These are phyloP conservation scores for Neodiprion pinetum DNA, from an alignment of 1,140 invertebrate species.

Conservation along the genomic window DNA sequence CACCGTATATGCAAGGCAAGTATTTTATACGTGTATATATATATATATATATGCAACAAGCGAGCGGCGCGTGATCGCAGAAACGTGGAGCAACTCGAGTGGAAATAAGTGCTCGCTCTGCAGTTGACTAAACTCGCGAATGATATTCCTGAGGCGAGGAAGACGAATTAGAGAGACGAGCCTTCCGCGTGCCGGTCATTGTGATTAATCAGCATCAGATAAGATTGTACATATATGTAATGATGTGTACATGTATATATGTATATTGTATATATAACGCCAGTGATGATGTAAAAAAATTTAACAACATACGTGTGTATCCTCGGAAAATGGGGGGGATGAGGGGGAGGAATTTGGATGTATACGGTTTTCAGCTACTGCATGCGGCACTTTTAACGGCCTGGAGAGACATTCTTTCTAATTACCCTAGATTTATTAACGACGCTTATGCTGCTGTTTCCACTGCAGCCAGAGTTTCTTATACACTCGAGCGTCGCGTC, in stretches of 20 bases:
- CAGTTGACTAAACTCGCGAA: not conserved
- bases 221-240: not conserved
- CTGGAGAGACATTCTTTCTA: constrained; percentile 39
- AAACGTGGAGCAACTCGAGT: not conserved
- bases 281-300: not conserved
- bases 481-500: not conserved
- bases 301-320: not conserved
- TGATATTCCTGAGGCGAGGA: not conserved
- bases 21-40: not conserved
- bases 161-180: not conserved
- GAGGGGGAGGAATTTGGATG: not conserved
- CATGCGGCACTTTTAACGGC: constrained; percentile 32
- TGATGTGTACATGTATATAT: no score
- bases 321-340: not conserved
- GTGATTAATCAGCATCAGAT: constrained; percentile 1
- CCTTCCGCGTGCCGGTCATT: not conserved
- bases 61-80: not conserved
- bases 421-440: constrained; percentile 46
- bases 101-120: no score
- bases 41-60: not conserved
- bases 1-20: no score
- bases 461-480: not conserved
- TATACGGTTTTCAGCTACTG: not conserved
- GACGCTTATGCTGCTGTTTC: constrained; percentile 25
- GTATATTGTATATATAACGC: not conserved